Evolutionary conservation across 2,797 vertebrate species (phyloP), one percentile per base, ranked within the genome.

Genomic region (Threskiornis aethiopicus): DNA sequence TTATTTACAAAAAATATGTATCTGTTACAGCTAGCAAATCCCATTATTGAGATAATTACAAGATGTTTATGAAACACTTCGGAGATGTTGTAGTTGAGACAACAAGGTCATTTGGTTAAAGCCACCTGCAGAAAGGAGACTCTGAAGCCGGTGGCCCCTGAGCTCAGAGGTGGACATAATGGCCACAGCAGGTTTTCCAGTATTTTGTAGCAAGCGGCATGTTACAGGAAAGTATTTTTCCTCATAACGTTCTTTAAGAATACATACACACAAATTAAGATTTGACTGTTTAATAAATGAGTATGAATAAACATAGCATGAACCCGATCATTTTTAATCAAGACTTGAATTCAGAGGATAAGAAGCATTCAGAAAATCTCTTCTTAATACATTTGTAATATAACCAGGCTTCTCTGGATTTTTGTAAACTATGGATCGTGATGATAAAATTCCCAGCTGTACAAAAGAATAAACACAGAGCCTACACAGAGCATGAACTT

Each of bases 31-130:
- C 58, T 39, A 83, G 71, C 64, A 89, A 84, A 86, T 91, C 47
- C 78, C 78, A 77, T 96, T 91, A 94, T 81, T 83, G 87, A 89
- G 78, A 61, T 95, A 91, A 94, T 93, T 94, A 61, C 96, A 92
- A 89, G 94, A 89, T 83, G 87, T 64, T 94, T 85, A 59, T 41
- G 71, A 42, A 87, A 61, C 31, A 6, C 90, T 92, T 58, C 7
- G 41, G 92, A 95, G 90, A 73, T 79, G 77, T 28, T 66, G 77
- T 44, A 59, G 57, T 33, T 52, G 71, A 42, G 61, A 77, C 1
- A 13, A 77, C 89, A 91, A 80, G 89, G 89, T 92, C 78, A 15
- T 94, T 94, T 91, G 87, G 73, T 84, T 61, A 57, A 47, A 89
- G 42, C 81, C 46, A 76, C 35, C 81, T 66, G 86, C 84, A 67